These are phyloP conservation scores for Chydorus sphaericus DNA, from an alignment of 2,888 invertebrate genomes.

Conservation along the genomic window DNA sequence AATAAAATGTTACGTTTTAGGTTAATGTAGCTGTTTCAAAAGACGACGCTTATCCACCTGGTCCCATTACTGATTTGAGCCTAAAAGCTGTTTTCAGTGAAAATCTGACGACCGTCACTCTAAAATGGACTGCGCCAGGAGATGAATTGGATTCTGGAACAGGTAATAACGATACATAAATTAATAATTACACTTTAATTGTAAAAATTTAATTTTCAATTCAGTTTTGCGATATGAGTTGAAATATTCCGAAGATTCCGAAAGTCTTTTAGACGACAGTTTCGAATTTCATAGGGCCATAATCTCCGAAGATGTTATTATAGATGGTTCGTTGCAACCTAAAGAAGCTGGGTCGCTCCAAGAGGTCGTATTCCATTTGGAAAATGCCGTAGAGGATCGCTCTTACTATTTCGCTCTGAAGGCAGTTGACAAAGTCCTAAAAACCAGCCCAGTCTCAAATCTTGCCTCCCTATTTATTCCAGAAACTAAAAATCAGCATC, in stretches of 20 bases:
- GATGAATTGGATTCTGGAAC: slow-evolving; percentile 20
- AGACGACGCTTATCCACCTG: neutral
- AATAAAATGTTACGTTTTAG: neutral
- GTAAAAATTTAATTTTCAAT: neutral
- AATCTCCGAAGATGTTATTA: neutral
- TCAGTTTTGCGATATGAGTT: neutral
- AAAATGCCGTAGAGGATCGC: neutral
- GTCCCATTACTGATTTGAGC: neutral
- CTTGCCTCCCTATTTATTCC: neutral
- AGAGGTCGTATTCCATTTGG: neutral
- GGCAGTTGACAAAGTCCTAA: neutral
- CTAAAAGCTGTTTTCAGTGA: neutral
- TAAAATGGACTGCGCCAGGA: slow-evolving; percentile 23
- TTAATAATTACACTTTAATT: neutral
- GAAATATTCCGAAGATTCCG: neutral
- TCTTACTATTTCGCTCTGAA: neutral
- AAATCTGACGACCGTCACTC: neutral
- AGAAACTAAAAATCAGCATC: too few relatives aligned
- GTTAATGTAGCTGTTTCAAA: neutral
- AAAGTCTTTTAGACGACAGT: neutral
- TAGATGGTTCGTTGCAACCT: neutral
- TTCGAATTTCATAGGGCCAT: neutral
- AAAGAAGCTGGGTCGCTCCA: neutral
- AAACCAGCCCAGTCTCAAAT: neutral
- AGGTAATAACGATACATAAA: slow-evolving; percentile 12